Evolutionary conservation across 1,140 invertebrate genomes (phyloP), one percentile per base, ranked within the genome.

Genomic region (Atta cephalotes): DNA sequence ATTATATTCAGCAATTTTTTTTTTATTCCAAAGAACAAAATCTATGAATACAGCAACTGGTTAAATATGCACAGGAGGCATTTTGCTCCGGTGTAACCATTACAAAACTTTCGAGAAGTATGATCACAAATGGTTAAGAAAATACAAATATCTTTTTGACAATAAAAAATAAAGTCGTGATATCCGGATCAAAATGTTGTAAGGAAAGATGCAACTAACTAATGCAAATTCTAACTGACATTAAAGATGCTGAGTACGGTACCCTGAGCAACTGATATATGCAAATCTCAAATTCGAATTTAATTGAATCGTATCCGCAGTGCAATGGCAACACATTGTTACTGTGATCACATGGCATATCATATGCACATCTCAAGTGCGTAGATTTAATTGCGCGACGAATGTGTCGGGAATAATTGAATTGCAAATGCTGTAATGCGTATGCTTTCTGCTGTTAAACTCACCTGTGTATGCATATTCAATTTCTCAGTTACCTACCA

Each of bases 401-500:
- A 84, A 76, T 76, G 70, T 63, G 80, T 63, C 70, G 28, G 58
- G 68, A 62, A 84, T 84, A 74, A 76, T 84, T 84, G 80, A 84
- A 84, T 84, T 84, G 80, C 80, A 84, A 76, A 84, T 76, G 70
- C 60, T 84, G 80, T 84, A 84, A 84, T 18, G 80, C 70, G 28
- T 39, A 28, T 25, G 35, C 68, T 82, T 82, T 74, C 80, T 60
- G 7, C n/a, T 53, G 68, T 51, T 45, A 74, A 82, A 62, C 25
- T 74, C 39, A 21, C 14, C 31, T 21, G 21, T 21, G 53, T 60
- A 31, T 62, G 39, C 56, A 74, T 74, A 62, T 82, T 62, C 68
- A 62, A 21, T 51, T 31, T 72, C 53, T 71, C 18, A 45, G 31
- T 10, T 76, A 31, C n/a, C 39, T 28, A 45, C 56, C 56, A 6